Percentiles rank a stretch among this genome's conserved stretches.
Conservation (phyloP, 1,140 invertebrate species). For the Wiebesia pumilae region DNA sequence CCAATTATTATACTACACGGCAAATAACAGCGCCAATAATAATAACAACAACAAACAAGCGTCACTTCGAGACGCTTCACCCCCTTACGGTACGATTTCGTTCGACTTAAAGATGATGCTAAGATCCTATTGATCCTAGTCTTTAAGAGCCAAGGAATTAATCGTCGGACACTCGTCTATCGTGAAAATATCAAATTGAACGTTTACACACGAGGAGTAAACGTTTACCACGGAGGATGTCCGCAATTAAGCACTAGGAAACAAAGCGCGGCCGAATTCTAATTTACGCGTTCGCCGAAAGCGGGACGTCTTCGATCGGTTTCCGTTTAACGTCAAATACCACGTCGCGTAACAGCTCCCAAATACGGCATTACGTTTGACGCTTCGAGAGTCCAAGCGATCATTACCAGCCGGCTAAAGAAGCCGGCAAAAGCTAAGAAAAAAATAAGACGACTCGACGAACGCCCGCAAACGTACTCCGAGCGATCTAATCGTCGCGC, state of each 20-base stretch:
- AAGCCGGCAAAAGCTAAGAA: too few species aligned
- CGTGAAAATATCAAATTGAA: neutral
- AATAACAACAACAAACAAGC: neutral
- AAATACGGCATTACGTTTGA: slow-evolving; percentile 9
- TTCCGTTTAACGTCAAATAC: slow-evolving; percentile 16
- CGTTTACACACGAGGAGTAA: neutral
- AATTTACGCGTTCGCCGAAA: neutral
- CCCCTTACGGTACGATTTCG: neutral
- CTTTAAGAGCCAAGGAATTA: slow-evolving; percentile 1
- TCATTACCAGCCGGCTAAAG: neutral
- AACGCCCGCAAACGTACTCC: neutral
- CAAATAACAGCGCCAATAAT: too few species aligned
- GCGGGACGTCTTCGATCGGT: neutral
- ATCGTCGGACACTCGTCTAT: neutral
- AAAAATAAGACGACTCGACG: too few species aligned
- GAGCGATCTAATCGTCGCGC: slow-evolving; percentile 10
- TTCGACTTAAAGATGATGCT: neutral
- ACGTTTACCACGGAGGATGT: neutral
- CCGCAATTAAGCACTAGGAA: neutral
- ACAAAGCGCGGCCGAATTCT: neutral
- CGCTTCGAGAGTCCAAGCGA: neutral
- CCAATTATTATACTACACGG: too few species aligned
- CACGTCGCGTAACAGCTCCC: neutral
- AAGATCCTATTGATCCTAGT: too few species aligned
- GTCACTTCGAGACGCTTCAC: neutral